Percentiles rank a stretch among this genome's conserved stretches.
These are phyloP conservation scores for Austrolebias charrua DNA, from an alignment of 2,797 vertebrate species.

Conservation along the genomic window DNA sequence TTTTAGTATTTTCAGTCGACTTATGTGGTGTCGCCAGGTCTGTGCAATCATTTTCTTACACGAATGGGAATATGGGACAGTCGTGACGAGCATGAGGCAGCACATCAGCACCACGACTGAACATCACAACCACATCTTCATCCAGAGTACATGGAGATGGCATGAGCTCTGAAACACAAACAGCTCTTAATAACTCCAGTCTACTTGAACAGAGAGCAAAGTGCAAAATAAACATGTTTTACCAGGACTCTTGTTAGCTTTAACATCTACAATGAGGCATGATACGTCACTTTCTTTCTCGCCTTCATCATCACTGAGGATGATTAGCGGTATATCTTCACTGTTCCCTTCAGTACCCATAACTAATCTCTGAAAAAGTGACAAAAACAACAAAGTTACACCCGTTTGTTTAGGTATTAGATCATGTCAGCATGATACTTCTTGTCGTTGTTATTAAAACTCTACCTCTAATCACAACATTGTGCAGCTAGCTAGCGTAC, in stretches of 20 bases:
- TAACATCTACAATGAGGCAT: constrained; percentile 53
- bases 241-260: constrained; percentile 40
- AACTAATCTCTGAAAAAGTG: constrained; percentile 1
- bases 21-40: background rate
- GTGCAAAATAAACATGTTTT: background rate
- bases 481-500: too few relatives aligned
- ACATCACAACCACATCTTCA: constrained; percentile 84
- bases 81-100: constrained; percentile 88
- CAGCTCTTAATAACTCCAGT: background rate
- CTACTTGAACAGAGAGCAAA: background rate
- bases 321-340: constrained; percentile 48
- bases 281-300: constrained; percentile 18
- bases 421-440: too few relatives aligned
- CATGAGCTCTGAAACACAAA: constrained; percentile 39
- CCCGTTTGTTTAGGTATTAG: too few relatives aligned
- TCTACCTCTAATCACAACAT: too few relatives aligned
- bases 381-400: too few relatives aligned
- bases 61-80: constrained; percentile 78
- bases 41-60: constrained; percentile 56
- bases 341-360: constrained; percentile 32
- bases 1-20: too few relatives aligned
- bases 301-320: constrained; percentile 60
- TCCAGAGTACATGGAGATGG: constrained; percentile 43
- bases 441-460: too few relatives aligned
- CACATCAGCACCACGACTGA: constrained; percentile 77